Base-by-base conservation (phyloP, 2,797 vertebrate genomes). In the Anguilla pacifica region DNA sequence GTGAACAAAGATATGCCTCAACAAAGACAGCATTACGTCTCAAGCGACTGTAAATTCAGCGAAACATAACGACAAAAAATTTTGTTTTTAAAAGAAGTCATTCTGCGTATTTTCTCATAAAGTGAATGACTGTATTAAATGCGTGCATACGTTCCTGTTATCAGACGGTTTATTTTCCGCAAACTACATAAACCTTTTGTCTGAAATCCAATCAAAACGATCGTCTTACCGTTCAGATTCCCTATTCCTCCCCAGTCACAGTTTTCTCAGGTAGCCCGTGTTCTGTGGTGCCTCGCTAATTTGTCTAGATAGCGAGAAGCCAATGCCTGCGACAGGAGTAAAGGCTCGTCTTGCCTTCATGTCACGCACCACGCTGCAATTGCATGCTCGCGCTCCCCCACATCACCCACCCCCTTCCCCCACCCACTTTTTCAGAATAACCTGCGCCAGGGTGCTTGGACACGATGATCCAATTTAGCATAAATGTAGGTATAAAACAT, bases 331-430 rank as follows among this genome's bases (percentile, higher is more conserved):
- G 61, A 64, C 59, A n/a, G 10, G 59, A 83, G 61, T 87, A 67
- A 83, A 88, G 91, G 93, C 93, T 92, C 88, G 92, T 93, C 93
- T 91, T 92, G 94, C 91, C 94, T 94, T 94, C 94, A 90, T 92
- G 94, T 95, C 95, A 96, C 95, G 94, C 93, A 94, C 95, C 94
- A 88, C 94, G 94, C 94, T 94, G 92, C 90, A 89, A 55, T 85
- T 85, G 86, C 86, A 87, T 84, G 89, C 74, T 88, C 79, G 70
- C 43, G 84, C 87, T 84, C 85, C 85, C 87, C 46, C 88, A 88
- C 70, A 64, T 61, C 57, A 31, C 51, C 83, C 31, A 61, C 39
- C 43, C n/a, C 55, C 31, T 43, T 51, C 43, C 25, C 79, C 55
- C 86, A 43, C 53, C 74, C 53, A 64, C 67, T 51, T 31, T 67